Conservation (phyloP, 2,888 invertebrate genomes). For the Hirudinaria manillensis region DNA sequence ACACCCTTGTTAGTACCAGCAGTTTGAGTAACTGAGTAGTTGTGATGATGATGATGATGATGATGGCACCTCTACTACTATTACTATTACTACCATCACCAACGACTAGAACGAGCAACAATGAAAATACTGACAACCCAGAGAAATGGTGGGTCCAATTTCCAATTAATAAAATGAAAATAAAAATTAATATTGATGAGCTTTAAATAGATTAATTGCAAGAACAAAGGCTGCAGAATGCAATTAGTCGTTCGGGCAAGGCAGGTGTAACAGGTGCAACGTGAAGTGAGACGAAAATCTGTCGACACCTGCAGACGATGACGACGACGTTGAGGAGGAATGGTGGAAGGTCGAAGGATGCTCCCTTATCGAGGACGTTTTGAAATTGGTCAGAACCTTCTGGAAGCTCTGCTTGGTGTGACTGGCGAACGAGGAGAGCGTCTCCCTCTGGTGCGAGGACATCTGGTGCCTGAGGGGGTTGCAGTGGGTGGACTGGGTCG, state of each 20-base stretch:
- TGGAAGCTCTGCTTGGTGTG: slow-evolving; percentile 29
- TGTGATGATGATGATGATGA: no score
- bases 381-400: slow-evolving; percentile 31
- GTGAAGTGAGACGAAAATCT: neutral
- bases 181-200: no score
- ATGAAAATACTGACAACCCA: no score
- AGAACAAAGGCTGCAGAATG: neutral
- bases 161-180: no score
- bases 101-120: no score
- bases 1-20: no score
- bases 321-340: no score
- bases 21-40: no score
- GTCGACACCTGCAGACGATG: neutral
- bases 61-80: no score
- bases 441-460: slow-evolving; percentile 4
- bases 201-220: no score
- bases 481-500: neutral
- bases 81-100: no score
- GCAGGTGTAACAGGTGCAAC: neutral
- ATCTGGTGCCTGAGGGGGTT: neutral
- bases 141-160: no score
- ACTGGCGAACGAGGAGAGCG: slow-evolving; percentile 19
- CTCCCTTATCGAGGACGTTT: slow-evolving; percentile 50
- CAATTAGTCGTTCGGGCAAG: neutral
- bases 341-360: neutral